A percentile compares a stretch with the other conserved stretches of the same genome.
phyloP scores from a whole-genome alignment of 2,888 invertebrate species.

The Thera obeliscata region DNA sequence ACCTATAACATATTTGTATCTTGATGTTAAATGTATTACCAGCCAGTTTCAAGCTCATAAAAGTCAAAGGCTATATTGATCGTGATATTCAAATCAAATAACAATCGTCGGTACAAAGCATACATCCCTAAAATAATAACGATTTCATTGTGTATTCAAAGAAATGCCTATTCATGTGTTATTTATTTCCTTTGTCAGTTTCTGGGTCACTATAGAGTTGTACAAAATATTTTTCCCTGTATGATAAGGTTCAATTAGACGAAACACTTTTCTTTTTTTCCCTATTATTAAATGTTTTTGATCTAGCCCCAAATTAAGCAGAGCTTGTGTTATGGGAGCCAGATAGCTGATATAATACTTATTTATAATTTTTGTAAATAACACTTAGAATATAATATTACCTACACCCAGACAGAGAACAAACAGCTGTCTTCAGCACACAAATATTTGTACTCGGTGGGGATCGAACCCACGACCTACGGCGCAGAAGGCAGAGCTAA shows the following conservation, averaged over 20 bases:
- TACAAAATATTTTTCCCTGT: neutral
- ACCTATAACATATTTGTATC: neutral
- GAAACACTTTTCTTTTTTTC: neutral
- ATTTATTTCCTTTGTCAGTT: constrained; percentile 18
- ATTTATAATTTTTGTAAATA: too few species aligned
- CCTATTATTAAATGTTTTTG: too few species aligned
- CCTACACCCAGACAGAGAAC: too few species aligned
- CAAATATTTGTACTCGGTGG: too few species aligned
- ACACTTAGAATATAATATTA: too few species aligned
- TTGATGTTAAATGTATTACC: too few species aligned
- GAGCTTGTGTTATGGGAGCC: too few species aligned
- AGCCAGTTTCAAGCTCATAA: neutral
- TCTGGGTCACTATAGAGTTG: constrained; percentile 8
- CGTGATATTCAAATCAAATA: constrained; percentile 6
- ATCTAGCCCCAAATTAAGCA: too few species aligned
- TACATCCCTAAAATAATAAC: constrained; percentile 15
- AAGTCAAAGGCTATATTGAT: constrained; percentile 4
- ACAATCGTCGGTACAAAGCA: constrained; percentile 7
- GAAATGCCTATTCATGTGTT: constrained; percentile 13
- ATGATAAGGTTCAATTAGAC: neutral
- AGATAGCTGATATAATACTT: too few species aligned
- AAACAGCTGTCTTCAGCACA: too few species aligned
- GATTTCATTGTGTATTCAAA: constrained; percentile 17
- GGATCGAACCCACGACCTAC: too few species aligned
- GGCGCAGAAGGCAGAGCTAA: too few species aligned